Evolutionary conservation across 2,113 vertebrate species (phyloP).

Genomic region (Prietella phreatophila): DNA sequence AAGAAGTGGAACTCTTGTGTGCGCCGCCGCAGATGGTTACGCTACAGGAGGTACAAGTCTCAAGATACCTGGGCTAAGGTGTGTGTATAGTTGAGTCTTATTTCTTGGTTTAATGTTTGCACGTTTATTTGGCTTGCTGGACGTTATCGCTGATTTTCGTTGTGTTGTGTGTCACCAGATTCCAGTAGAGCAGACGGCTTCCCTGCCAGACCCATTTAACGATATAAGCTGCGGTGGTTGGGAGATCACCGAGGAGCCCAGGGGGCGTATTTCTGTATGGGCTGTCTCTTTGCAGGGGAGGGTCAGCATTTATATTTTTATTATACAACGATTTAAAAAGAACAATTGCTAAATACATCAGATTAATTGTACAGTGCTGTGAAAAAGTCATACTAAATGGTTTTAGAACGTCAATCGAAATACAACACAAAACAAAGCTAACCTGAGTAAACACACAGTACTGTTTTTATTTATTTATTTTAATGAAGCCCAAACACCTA

Average conservation of each 20-base stretch:
- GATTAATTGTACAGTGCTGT: not conserved
- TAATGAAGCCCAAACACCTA: too few relatives aligned
- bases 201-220: constrained; percentile 88
- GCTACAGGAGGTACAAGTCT: constrained; percentile 90
- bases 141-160: not conserved
- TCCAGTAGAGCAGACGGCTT: constrained; percentile 69
- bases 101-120: not conserved
- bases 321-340: not conserved
- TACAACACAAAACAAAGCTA: too few relatives aligned
- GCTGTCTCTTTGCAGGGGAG: constrained; percentile 91
- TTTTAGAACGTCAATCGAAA: too few relatives aligned
- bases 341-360: not conserved
- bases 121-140: not conserved
- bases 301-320: constrained; percentile 67
- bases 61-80: constrained; percentile 92
- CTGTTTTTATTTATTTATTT: too few relatives aligned
- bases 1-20: constrained; percentile 98
- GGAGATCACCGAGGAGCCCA: constrained; percentile 88
- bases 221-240: constrained; percentile 92
- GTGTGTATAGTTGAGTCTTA: constrained; percentile 50
- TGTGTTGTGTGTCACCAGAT: constrained; percentile 73
- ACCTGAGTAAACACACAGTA: too few relatives aligned
- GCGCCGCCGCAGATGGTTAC: constrained; percentile 88
- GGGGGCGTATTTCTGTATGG: constrained; percentile 87
- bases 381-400: too few relatives aligned